Percentiles rank a stretch among this genome's conserved stretches.
These are phyloP conservation scores for Heliconius ethilla DNA, from an alignment of 2,888 invertebrate species.

Conservation along the genomic window DNA sequence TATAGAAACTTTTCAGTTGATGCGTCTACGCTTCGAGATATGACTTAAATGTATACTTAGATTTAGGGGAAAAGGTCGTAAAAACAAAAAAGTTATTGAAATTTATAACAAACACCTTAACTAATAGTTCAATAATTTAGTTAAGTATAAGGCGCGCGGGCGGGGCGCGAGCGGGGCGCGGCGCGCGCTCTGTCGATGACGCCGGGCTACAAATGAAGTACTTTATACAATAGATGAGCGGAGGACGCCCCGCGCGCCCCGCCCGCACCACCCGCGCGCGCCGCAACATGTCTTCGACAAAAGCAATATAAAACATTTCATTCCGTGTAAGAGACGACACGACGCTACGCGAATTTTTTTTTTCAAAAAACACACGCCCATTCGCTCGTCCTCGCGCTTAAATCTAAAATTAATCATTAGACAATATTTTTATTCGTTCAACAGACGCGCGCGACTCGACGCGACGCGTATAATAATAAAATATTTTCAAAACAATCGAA, in stretches of 20 bases:
- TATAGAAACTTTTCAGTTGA: conserved; percentile 68
- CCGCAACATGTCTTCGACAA: conserved; percentile 69
- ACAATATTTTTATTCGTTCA: conserved; percentile 82
- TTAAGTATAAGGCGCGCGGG: conserved; percentile 57
- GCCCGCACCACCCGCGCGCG: conserved; percentile 51
- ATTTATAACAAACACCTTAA: conserved; percentile 82
- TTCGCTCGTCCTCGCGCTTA: conserved; percentile 81
- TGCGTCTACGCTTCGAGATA: conserved; percentile 80
- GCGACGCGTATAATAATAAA: conserved; percentile 81
- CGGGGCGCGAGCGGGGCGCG: conserved; percentile 51
- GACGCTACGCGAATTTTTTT: conserved; percentile 77
- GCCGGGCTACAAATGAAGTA: conserved; percentile 66
- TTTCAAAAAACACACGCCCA: conserved; percentile 80
- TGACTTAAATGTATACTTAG: conserved; percentile 81
- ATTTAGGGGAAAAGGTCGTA: conserved; percentile 79
- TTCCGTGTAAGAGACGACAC: conserved; percentile 80
- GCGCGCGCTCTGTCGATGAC: conserved; percentile 49
- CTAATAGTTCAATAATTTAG: conserved; percentile 80
- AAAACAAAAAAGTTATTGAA: conserved; percentile 81
- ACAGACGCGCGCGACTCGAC: conserved; percentile 78
- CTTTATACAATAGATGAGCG: conserved; percentile 70
- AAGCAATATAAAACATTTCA: conserved; percentile 81
- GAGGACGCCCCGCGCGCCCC: conserved; percentile 52
- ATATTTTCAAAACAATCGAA: conserved; percentile 83
- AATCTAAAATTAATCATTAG: conserved; percentile 82